phyloP scores from a whole-genome alignment of 2,797 vertebrate species.

The Hippocampus kuda region DNA sequence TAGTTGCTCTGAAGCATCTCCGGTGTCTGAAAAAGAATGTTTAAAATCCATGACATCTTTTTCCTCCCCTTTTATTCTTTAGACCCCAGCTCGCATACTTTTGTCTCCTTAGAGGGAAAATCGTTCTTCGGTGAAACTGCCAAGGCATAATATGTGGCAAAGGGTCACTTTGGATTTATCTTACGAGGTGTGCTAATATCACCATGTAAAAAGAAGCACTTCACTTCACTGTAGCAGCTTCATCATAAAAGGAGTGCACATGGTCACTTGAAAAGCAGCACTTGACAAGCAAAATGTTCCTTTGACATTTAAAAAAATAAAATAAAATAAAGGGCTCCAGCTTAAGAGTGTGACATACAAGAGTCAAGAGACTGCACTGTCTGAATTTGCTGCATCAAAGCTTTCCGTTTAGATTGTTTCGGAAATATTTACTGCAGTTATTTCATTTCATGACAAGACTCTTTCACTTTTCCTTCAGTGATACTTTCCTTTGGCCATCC shows the following conservation, averaged over 20 bases:
- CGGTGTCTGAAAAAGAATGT: neutral
- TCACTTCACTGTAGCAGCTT: slow-evolving; percentile 1
- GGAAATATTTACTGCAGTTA: slow-evolving; percentile 3
- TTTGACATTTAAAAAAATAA: neutral
- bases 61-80: neutral
- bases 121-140: neutral
- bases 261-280: slow-evolving; percentile 3
- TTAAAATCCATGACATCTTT: slow-evolving; percentile 2
- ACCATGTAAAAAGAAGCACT: slow-evolving; percentile 6
- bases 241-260: neutral
- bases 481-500: slow-evolving; percentile 6
- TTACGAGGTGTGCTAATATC: neutral
- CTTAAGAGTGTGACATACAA: neutral
- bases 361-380: neutral
- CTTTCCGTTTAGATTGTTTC: neutral
- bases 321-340: neutral
- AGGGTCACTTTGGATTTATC: slow-evolving; percentile 3
- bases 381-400: neutral
- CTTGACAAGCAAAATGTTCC: neutral
- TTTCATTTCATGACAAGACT: slow-evolving; percentile 10
- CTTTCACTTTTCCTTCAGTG: neutral
- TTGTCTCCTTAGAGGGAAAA: neutral
- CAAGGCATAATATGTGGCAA: neutral
- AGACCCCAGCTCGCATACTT: neutral
- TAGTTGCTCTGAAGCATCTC: neutral